Conservation (phyloP, 2,888 invertebrate genomes). For the Dryocosmus kuriphilus region DNA sequence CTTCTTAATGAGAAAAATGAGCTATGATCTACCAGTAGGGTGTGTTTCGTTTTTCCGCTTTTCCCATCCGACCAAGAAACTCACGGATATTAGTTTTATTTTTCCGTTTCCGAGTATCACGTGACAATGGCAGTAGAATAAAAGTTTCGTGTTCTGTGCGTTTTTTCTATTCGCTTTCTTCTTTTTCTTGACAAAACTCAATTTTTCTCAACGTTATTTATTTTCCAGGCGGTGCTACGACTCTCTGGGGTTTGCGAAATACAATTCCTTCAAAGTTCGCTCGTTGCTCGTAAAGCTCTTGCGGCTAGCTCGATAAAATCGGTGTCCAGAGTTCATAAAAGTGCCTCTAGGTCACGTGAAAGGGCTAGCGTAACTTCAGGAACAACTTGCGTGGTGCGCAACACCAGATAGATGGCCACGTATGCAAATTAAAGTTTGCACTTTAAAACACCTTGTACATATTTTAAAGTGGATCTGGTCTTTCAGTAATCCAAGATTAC, state of each 20-base stretch:
- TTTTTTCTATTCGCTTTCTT: conserved; percentile 11
- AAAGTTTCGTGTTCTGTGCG: conserved; percentile 15
- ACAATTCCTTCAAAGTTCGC: conserved; percentile 37
- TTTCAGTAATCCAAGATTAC: neutral
- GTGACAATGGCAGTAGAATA: conserved; percentile 32
- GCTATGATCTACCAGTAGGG: neutral
- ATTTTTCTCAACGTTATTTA: conserved; percentile 39
- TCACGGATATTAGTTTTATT: conserved; percentile 21
- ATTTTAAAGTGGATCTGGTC: conserved; percentile 10
- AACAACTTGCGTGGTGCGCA: conserved; percentile 10
- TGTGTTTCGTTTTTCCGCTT: neutral
- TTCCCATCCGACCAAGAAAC: conserved; percentile 5
- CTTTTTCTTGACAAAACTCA: conserved; percentile 29
- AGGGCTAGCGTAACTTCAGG: conserved; percentile 32
- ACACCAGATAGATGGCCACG: conserved; percentile 3
- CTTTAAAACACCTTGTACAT: conserved; percentile 14
- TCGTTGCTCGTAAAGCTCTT: conserved; percentile 42
- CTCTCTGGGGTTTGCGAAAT: conserved; percentile 38
- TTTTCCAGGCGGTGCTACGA: conserved; percentile 26
- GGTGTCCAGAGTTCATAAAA: conserved; percentile 42
- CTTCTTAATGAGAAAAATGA: neutral
- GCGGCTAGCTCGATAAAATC: conserved; percentile 45
- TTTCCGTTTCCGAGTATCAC: conserved; percentile 9
- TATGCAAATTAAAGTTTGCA: conserved; percentile 14
- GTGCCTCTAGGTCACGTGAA: conserved; percentile 39